Base-by-base conservation (phyloP, 2,797 vertebrate species). In the Syngnathus rostellatus region DNA sequence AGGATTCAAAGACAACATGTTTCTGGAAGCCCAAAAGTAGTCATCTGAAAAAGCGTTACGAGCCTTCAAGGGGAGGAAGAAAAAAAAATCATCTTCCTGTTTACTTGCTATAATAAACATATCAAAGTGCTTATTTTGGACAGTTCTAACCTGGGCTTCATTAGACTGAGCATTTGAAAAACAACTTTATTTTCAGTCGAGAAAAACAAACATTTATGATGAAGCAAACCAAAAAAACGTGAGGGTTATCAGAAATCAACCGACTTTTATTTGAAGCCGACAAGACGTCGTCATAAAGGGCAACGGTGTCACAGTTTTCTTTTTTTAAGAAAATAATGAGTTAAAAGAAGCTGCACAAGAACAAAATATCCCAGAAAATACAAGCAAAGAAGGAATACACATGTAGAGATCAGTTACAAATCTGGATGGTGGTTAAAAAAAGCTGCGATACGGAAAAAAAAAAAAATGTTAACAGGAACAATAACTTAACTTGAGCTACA, bases 91-190 rank as follows among this genome's bases (percentile, higher is more conserved):
- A 16, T 45, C 60, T 31, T 62, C 60, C 60, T 62, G 60, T 62
- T 62, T 45, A 37, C 25, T 38, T 6, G 55, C 31, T 37, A 38
- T 37, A 19, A 37, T 37, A 12, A 19, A 58, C 9, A 55, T 55
- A 21, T 61, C 39, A 23, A 61, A 61, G 59, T 1, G 39, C 19
- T 43, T 61, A 61, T 61, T 61, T 61, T 61, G 59, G 59, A 41
- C 59, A 43, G 40, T 61, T 61, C 59, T 39, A 61, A 43, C 39
- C n/a, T 19, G n/a, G n/a, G 39, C 39, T 61, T 61, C n/a, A 21
- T 61, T 41, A 41, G 19, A 41, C 5, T 60, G 58, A 61, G 59
- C 17, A 23, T 3, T 12, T 5, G 59, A 61, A 41, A 41, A 61
- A 61, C 59, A 39, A 59, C 16, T 1, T 5, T 12, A 8, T 19